Base-by-base conservation (phyloP, 2,113 vertebrate genomes). In the Lepidothrix coronata region DNA sequence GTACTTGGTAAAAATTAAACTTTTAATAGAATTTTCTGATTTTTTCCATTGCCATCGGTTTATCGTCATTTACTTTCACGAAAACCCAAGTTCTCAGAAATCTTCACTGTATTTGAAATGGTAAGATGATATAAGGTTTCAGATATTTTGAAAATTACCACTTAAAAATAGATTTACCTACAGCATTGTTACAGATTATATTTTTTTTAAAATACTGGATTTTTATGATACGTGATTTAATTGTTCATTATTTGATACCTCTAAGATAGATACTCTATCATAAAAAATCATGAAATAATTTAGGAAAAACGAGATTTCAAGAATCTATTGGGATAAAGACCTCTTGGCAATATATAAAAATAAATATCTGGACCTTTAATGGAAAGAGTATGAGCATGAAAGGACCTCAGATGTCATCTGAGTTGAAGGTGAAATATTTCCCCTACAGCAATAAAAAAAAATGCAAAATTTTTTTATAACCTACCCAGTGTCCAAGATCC, bases 371-470 rank as follows among this genome's bases (percentile, higher is more conserved):
- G 55, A 59, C 7, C 55, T 95, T 65, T 78, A 96, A 86, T 62
- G 51, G 43, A 87, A 95, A 31, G 5, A 46, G 8, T 66, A 58
- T 46, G n/a, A 90, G 10, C 37, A 65, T 52, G 21, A 46, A 59
- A 86, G 48, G 48, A 44, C 52, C 24, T 90, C 54, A 71, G 24
- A 46, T 37, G 44, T 76, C 49, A 90, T 79, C 18, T 81, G 35
- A 90, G 18, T 46, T 58, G 61, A 89, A 94, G 81, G 83, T 83
- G 49, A 23, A 44, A 88, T 77, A 88, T 90, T 95, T 91, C 28
- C 62, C 75, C 70, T 67, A 17, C 25, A 88, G 82, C 57, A 65
- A 79, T 85, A 83, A 82, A 88, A 95, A 95, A 65, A 63, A 28
- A 31, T 39, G 61, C 21, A 94, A 58, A 66, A 5, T 52, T 83